Percentiles rank a stretch among this genome's conserved stretches.
Conservation (phyloP, 2,797 vertebrate species). For the Lindbergichthys nudifrons region DNA sequence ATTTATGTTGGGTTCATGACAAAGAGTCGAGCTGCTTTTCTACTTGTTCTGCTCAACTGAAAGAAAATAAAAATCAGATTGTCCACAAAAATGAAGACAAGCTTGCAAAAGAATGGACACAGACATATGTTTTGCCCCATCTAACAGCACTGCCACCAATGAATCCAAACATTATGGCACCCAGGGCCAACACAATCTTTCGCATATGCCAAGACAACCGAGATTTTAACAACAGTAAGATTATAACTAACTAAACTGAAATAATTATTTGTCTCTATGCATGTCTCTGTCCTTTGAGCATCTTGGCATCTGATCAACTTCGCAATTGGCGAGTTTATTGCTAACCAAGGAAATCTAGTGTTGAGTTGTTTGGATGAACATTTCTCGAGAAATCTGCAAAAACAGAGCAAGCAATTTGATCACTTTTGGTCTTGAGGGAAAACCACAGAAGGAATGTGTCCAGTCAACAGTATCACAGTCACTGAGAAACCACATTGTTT, state of each 20-base stretch:
- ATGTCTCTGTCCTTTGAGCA: too few relatives aligned
- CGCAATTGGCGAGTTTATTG: too few relatives aligned
- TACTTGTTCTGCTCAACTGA: background rate
- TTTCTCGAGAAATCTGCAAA: too few relatives aligned
- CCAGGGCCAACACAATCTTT: background rate
- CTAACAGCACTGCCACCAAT: background rate
- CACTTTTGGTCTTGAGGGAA: conserved; percentile 3
- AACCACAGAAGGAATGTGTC: conserved; percentile 22
- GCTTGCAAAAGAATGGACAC: background rate
- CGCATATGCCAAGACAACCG: background rate
- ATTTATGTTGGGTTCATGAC: background rate
- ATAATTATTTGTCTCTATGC: too few relatives aligned
- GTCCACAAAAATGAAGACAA: background rate
- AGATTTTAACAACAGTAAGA: conserved; percentile 6
- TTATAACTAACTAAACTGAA: background rate
- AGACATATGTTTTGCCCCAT: conserved; percentile 6
- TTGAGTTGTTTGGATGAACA: too few relatives aligned
- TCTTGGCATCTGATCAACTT: too few relatives aligned
- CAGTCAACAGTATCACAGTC: conserved; percentile 7
- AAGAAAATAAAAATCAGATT: background rate
- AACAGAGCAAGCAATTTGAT: background rate
- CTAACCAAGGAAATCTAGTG: too few relatives aligned
- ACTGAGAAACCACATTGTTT: conserved; percentile 1
- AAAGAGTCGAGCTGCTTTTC: conserved; percentile 1
- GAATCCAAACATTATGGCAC: background rate